Base-by-base conservation (phyloP, 1,140 invertebrate genomes). In the Pogonomyrmex barbatus region DNA sequence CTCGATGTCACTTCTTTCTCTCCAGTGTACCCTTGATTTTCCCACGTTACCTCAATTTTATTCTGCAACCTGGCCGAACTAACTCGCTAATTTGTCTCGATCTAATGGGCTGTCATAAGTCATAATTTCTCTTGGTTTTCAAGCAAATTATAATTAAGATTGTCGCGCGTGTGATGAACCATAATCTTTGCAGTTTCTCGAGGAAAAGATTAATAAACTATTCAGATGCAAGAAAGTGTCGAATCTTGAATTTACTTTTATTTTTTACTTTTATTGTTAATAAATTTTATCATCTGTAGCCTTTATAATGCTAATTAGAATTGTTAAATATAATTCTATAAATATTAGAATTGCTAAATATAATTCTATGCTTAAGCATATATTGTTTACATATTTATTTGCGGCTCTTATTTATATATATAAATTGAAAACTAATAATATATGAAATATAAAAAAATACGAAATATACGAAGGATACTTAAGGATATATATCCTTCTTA, bases 1-100 rank as follows among this genome's bases (percentile, higher is more conserved):
- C 65, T 82, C 9, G 14, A 60, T 85, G 77, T 17, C 65, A 86
- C 65, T 63, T 82, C 45, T 45, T 82, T 70, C 77, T 68, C 65
- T 79, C 30, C n/a, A 17, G 39, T 47, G 42, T 12, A 45, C 36
- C 24, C 54, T 9, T n/a, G 54, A 63, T 75, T 83, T 83, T 83
- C 54, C 36, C 56, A 47, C 54, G 54, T 83, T 36, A 30, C 68
- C 42, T 83, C 75, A 33, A 83, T 83, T 73, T 73, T 60, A 73
- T n/a, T 83, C 42, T n/a, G 42, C 54, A 60, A 75, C 39, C 17
- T 33, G 24, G 12, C 56, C 54, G 36, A 75, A 60, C 12, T 60
- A 83, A 75, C 42, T 75, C 4, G 79, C 42, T 83, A 75, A 83
- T 62, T 73, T 50, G 12, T 60, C 45, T n/a, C 56, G 10, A 42